phyloP scores from a whole-genome alignment of 2,888 invertebrate species.

The Rhopalosiphum nymphaeae region DNA sequence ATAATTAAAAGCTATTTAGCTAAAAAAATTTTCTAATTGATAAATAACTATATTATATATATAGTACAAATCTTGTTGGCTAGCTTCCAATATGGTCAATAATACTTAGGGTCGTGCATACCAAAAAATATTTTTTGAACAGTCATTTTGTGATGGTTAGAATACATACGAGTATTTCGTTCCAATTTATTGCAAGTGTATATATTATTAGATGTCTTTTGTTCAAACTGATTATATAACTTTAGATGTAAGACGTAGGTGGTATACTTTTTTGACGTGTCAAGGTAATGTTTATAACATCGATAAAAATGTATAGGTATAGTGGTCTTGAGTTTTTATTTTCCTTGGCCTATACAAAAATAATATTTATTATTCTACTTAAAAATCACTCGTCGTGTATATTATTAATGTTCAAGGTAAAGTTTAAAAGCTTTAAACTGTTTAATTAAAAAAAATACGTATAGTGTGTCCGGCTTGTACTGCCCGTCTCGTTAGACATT shows the following conservation, averaged over 20 bases:
- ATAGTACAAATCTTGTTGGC: background rate
- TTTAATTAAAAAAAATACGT: background rate
- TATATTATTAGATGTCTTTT: background rate
- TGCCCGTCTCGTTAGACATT: background rate
- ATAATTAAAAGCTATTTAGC: background rate
- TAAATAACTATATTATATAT: background rate
- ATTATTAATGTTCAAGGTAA: constrained; percentile 18
- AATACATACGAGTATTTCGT: background rate
- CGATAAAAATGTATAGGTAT: background rate
- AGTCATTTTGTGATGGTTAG: background rate
- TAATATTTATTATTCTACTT: background rate
- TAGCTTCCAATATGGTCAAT: background rate
- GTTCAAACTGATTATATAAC: background rate
- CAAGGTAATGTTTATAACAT: constrained; percentile 24
- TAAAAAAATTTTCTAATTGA: background rate
- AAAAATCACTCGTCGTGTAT: background rate
- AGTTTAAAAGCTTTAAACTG: background rate
- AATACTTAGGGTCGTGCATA: background rate
- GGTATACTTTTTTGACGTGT: constrained; percentile 26
- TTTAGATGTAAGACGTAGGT: background rate
- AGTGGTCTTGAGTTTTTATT: background rate
- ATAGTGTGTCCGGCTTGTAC: background rate
- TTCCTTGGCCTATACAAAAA: background rate
- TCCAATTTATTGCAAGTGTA: background rate
- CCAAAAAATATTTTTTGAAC: background rate